A percentile compares a stretch with the other conserved stretches of the same genome.
Conservation (phyloP, 2,797 vertebrate genomes). For the Phoebastria nigripes region DNA sequence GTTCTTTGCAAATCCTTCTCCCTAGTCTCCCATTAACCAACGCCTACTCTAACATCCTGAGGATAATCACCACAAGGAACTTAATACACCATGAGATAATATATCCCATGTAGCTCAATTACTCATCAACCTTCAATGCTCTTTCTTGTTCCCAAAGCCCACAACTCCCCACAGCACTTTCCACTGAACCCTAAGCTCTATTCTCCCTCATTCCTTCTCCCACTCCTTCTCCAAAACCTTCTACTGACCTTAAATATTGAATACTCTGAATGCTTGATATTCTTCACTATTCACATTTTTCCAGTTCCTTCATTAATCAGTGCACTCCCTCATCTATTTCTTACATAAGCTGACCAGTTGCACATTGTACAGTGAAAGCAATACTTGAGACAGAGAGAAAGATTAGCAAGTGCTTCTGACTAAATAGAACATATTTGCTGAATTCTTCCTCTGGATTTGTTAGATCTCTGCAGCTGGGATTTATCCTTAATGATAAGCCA, state of each 20-base stretch:
- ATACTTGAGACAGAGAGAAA: not conserved
- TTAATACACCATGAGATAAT: conserved; percentile 9
- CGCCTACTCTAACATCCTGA: not conserved
- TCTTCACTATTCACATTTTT: not conserved
- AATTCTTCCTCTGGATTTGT: not conserved
- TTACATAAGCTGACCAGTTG: not conserved
- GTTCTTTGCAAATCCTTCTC: not conserved
- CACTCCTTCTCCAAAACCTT: not conserved
- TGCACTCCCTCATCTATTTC: not conserved
- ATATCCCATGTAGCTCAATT: not conserved
- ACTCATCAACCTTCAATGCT: not conserved
- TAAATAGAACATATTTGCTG: not conserved
- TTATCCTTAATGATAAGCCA: conserved; percentile 2
- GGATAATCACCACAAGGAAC: not conserved
- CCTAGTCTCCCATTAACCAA: not conserved
- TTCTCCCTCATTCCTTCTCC: not conserved
- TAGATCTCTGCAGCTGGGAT: not conserved
- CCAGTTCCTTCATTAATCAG: not conserved
- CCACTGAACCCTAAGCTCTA: not conserved
- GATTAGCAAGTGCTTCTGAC: not conserved
- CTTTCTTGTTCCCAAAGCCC: not conserved
- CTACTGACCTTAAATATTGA: not conserved
- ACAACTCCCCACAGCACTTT: not conserved
- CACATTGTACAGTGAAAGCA: not conserved
- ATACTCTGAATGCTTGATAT: not conserved